These are phyloP conservation scores for Pristionchus exspectatus DNA, from an alignment of 2,888 invertebrate genomes.

Conservation along the genomic window DNA sequence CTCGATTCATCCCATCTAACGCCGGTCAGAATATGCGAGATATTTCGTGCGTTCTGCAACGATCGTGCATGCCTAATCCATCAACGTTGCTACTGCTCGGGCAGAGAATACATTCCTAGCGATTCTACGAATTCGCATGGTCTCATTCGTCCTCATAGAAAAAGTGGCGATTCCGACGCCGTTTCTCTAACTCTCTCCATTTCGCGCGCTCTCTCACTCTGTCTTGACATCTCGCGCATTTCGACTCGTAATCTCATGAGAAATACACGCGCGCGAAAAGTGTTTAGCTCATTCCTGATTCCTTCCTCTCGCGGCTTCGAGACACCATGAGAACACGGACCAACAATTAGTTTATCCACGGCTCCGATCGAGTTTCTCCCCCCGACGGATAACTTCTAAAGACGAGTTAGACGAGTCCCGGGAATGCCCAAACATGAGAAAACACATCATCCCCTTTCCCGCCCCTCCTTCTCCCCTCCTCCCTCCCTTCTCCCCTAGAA, in stretches of 20 bases:
- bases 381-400: neutral
- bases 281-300: neutral
- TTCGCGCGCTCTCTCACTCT: neutral
- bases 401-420: neutral
- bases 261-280: slow-evolving; percentile 4
- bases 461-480: neutral
- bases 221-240: neutral
- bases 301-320: neutral
- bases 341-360: neutral
- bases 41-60: neutral
- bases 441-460: neutral
- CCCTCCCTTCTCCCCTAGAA: neutral
- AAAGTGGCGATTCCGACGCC: neutral
- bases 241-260: neutral
- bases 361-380: neutral
- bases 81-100: neutral
- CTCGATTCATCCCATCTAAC: neutral
- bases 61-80: slow-evolving; percentile 17
- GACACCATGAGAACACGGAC: neutral
- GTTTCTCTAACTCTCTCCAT: neutral
- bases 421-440: neutral
- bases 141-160: neutral
- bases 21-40: neutral
- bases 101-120: neutral
- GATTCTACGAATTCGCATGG: slow-evolving; percentile 8